A percentile compares a stretch with the other conserved stretches of the same genome.
phyloP scores from a whole-genome alignment of 1,140 invertebrate genomes.

The Bombus waltoni region DNA sequence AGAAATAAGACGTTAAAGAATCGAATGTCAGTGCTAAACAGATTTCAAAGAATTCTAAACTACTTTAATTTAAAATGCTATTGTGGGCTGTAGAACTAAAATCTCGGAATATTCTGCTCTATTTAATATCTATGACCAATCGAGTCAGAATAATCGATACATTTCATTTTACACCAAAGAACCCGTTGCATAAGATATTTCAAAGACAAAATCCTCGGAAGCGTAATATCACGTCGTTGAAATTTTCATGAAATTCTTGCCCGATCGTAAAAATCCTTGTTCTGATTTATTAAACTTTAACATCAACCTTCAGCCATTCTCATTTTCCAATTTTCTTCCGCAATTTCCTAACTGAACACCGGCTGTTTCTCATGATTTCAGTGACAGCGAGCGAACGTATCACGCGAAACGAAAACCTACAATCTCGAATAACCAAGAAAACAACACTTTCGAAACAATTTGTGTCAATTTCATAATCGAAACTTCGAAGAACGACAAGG shows the following conservation, averaged over 20 bases:
- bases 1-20: not conserved
- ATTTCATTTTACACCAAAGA: not conserved
- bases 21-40: not conserved
- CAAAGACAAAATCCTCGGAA: not conserved
- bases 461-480: not conserved
- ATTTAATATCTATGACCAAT: not conserved
- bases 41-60: not conserved
- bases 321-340: slow-evolving; percentile 3
- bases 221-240: not conserved
- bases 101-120: too few species aligned
- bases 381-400: not conserved
- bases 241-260: not conserved
- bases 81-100: not conserved
- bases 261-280: not conserved
- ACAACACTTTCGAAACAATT: not conserved
- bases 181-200: too few species aligned
- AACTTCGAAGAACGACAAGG: not conserved
- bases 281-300: not conserved
- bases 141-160: not conserved
- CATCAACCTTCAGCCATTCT: not conserved
- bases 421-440: not conserved
- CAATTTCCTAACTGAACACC: not conserved
- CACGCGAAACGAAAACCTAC: not conserved
- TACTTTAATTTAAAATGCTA: not conserved
- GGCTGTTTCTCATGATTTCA: not conserved